phyloP scores from a whole-genome alignment of 2,113 vertebrate genomes.

The Strigops habroptila region DNA sequence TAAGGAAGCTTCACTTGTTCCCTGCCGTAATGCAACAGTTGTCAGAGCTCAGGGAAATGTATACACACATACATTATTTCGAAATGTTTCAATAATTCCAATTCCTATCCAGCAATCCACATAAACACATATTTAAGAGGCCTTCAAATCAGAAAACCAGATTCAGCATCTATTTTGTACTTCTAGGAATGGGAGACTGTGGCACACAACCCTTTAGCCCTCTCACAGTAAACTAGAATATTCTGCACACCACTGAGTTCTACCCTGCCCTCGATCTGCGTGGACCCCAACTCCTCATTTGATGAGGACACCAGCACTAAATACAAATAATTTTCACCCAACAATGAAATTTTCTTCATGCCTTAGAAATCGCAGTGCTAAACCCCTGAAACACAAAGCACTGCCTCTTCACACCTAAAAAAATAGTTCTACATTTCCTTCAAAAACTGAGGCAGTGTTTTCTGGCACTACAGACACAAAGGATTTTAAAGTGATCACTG shows the following conservation, averaged over 20 bases:
- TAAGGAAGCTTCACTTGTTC: neutral
- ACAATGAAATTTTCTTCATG: neutral
- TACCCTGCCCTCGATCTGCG: neutral
- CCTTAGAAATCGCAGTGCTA: rapidly evolving
- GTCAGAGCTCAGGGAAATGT: neutral
- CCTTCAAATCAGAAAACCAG: neutral
- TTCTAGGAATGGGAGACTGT: neutral
- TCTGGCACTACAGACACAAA: neutral
- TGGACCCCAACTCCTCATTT: neutral
- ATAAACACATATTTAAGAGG: neutral
- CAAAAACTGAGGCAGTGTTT: neutral
- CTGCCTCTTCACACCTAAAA: neutral
- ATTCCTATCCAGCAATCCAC: neutral
- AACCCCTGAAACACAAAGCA: neutral
- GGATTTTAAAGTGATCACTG: neutral
- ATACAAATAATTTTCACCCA: neutral
- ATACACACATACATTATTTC: neutral
- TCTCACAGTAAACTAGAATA: neutral
- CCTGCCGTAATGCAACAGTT: neutral
- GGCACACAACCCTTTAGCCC: neutral
- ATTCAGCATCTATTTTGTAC: neutral
- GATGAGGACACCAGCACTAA: neutral
- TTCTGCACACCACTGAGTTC: neutral
- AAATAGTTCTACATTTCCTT: neutral
- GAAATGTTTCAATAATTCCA: neutral